Conservation (phyloP, 2,888 invertebrate species). For the Oscheius sp. region DNA sequence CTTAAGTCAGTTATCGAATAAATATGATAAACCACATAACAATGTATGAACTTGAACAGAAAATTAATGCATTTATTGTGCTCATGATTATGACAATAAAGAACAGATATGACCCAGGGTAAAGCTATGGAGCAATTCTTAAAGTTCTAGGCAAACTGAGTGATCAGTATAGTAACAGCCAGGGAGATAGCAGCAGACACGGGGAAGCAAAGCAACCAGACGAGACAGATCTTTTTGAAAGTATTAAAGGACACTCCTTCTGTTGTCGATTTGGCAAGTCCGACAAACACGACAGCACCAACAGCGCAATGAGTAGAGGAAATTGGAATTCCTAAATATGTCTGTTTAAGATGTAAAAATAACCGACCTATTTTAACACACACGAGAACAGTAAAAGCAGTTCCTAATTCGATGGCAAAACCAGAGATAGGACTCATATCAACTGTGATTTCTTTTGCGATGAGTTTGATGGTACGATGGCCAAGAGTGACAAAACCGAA, state of each 20-base stretch:
- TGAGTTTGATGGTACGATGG: constrained; percentile 55
- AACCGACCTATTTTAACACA: constrained; percentile 55
- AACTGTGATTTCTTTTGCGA: constrained; percentile 56
- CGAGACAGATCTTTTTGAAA: constrained; percentile 47
- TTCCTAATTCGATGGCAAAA: constrained; percentile 62
- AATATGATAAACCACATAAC: not conserved
- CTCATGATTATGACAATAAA: not conserved
- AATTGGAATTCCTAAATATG: constrained; percentile 45
- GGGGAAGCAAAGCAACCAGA: constrained; percentile 58
- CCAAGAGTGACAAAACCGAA: constrained; percentile 57
- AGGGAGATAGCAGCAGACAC: constrained; percentile 50
- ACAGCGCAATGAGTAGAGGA: constrained; percentile 65
- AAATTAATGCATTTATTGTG: not conserved
- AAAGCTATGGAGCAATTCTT: not conserved
- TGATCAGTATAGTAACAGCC: constrained; percentile 42
- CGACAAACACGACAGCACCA: constrained; percentile 61
- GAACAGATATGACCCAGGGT: not conserved
- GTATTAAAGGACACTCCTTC: constrained; percentile 54
- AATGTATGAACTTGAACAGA: not conserved
- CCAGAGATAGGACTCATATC: constrained; percentile 58
- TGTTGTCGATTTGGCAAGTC: constrained; percentile 51
- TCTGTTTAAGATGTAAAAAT: not conserved
- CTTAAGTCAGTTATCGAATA: not conserved
- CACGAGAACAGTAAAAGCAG: constrained; percentile 63
- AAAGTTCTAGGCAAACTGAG: constrained; percentile 39